Percentiles rank a stretch among this genome's conserved stretches.
Evolutionary conservation across 2,888 invertebrate genomes (phyloP).

Genomic region (Sarcophaga rosellei): DNA sequence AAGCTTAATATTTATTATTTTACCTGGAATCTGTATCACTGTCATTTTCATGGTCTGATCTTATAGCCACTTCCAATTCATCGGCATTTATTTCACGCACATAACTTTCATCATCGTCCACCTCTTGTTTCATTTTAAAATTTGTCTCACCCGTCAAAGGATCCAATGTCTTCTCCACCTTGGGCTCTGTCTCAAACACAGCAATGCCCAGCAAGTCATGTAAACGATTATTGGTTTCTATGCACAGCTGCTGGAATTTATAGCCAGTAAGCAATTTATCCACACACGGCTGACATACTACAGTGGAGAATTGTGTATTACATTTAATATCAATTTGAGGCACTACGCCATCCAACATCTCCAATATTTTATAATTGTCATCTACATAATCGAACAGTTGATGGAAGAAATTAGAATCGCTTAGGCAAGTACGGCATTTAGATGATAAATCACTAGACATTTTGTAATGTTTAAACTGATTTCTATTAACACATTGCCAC

Average conservation of each 20-base stretch:
- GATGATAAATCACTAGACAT: slow-evolving; percentile 42
- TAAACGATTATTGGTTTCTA: slow-evolving; percentile 80
- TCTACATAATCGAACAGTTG: slow-evolving; percentile 59
- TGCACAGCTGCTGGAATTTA: slow-evolving; percentile 82
- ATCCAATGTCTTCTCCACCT: slow-evolving; percentile 45
- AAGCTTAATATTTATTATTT: not conserved
- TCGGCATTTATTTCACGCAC: slow-evolving; percentile 23
- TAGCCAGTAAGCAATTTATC: slow-evolving; percentile 82
- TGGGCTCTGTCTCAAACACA: slow-evolving; percentile 28
- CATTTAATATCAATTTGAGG: slow-evolving; percentile 56
- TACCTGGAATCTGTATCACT: slow-evolving; percentile 63
- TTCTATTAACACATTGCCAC: slow-evolving; percentile 11
- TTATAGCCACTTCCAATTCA: not conserved
- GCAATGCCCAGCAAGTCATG: slow-evolving; percentile 67
- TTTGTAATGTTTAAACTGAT: not conserved
- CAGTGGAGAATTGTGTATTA: slow-evolving; percentile 32
- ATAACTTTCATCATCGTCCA: slow-evolving; percentile 35
- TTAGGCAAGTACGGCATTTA: slow-evolving; percentile 62
- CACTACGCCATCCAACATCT: slow-evolving; percentile 59
- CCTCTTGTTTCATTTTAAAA: slow-evolving; percentile 52
- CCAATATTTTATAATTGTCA: slow-evolving; percentile 54
- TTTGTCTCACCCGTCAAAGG: slow-evolving; percentile 47
- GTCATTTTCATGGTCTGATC: slow-evolving; percentile 18
- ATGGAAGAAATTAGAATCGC: slow-evolving; percentile 28
- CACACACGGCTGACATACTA: slow-evolving; percentile 80